These are phyloP conservation scores for Novumbra hubbsi DNA, from an alignment of 2,797 vertebrate genomes.

Conservation along the genomic window DNA sequence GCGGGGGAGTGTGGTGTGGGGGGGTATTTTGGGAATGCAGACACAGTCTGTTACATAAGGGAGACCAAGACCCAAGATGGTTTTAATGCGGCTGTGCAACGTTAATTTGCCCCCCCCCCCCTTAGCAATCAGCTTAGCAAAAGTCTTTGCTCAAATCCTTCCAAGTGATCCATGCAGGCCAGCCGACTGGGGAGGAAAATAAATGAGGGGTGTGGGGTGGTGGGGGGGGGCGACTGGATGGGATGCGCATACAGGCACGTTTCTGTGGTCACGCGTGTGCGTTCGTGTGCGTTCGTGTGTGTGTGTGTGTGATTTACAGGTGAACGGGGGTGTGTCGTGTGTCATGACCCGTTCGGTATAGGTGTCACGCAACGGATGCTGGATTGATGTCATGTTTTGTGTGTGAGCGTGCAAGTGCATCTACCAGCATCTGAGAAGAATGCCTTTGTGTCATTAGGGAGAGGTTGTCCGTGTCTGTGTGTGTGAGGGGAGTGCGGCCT, in stretches of 20 bases:
- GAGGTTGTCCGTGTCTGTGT: not conserved
- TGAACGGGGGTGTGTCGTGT: not conserved
- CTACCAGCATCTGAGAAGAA: not conserved
- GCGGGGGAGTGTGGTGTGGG: constrained; percentile 27
- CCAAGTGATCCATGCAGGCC: constrained; percentile 61
- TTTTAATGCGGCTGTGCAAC: constrained; percentile 64
- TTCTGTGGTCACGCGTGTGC: constrained; percentile 33
- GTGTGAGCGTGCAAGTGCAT: not conserved
- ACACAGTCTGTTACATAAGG: constrained; percentile 68
- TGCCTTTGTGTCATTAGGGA: constrained; percentile 6
- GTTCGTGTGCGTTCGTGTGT: constrained; percentile 15
- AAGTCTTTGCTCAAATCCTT: constrained; percentile 65
- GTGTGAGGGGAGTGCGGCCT: not conserved
- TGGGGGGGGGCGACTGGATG: constrained; percentile 18
- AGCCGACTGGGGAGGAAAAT: constrained; percentile 45
- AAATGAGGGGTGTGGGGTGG: constrained; percentile 49
- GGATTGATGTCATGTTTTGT: too few relatives aligned
- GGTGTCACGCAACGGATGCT: too few relatives aligned
- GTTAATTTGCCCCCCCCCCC: constrained; percentile 63
- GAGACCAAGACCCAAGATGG: constrained; percentile 62
- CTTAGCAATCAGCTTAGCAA: constrained; percentile 70
- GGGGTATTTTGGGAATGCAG: constrained; percentile 56
- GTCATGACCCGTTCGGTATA: too few relatives aligned
- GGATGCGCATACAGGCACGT: not conserved
- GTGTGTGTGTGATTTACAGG: constrained; percentile 7